Percentiles rank a stretch among this genome's conserved stretches.
phyloP scores from a whole-genome alignment of 2,888 invertebrate genomes.

The Lasioglossum oenotherae region DNA sequence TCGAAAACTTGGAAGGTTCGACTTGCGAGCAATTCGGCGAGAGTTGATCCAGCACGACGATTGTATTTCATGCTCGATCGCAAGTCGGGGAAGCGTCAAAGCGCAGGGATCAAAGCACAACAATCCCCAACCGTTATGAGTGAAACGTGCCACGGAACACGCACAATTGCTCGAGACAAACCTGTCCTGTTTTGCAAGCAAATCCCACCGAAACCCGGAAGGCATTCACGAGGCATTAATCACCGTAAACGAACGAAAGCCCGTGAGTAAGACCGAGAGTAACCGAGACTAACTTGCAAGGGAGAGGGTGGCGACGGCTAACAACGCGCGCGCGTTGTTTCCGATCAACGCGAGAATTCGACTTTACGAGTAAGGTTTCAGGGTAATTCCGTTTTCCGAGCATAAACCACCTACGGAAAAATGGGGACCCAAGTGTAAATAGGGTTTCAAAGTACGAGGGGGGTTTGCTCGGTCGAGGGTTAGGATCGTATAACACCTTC shows the following conservation, averaged over 20 bases:
- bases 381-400: neutral
- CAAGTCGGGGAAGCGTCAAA: too few species aligned
- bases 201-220: conserved; percentile 1
- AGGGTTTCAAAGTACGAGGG: neutral
- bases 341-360: neutral
- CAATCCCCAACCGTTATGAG: neutral
- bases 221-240: neutral
- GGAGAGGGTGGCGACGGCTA: neutral
- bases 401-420: neutral
- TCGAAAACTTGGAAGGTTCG: too few species aligned
- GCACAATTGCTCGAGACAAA: neutral
- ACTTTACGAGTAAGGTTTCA: neutral
- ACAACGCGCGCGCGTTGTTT: conserved; percentile 2
- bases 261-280: conserved; percentile 13
- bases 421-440: neutral
- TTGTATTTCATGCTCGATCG: too few species aligned
- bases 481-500: neutral
- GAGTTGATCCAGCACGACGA: too few species aligned
- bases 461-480: neutral
- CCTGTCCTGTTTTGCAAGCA: neutral
- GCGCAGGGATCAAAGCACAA: too few species aligned
- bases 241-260: neutral
- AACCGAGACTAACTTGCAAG: neutral
- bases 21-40: too few species aligned
- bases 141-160: neutral